Evolutionary conservation across 2,113 vertebrate species (phyloP).

Genomic region (Megalops atlanticus): DNA sequence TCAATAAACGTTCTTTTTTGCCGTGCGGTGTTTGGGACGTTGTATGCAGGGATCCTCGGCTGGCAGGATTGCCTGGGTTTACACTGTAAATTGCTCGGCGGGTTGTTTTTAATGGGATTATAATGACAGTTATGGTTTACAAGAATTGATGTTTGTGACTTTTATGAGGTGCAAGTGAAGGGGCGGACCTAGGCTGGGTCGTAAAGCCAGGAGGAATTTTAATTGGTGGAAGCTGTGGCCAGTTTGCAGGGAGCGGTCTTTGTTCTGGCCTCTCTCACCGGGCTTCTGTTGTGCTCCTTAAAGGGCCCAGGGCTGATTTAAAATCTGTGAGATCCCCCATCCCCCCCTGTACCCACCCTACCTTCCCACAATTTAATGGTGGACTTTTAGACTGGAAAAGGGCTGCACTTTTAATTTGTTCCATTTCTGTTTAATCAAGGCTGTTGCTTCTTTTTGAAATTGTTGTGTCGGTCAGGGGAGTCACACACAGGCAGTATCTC

Average conservation of each 20-base stretch:
- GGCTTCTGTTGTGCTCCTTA: constrained; percentile 66
- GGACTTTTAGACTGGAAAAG: constrained; percentile 3
- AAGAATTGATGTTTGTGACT: constrained; percentile 75
- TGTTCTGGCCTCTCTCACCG: constrained; percentile 62
- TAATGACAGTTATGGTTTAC: constrained; percentile 71
- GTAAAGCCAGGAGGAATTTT: constrained; percentile 78
- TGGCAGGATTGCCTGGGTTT: constrained; percentile 46
- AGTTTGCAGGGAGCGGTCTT: constrained; percentile 55
- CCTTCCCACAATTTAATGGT: constrained; percentile 9
- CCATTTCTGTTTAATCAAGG: neutral
- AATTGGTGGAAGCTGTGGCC: constrained; percentile 74
- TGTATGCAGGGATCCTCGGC: constrained; percentile 8
- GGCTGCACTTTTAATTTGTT: constrained; percentile 17
- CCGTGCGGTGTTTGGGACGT: constrained; percentile 9
- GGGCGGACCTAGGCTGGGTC: constrained; percentile 61
- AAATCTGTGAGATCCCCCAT: constrained; percentile 59
- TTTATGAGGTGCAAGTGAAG: constrained; percentile 79
- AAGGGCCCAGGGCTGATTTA: constrained; percentile 67
- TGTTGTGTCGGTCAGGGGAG: constrained; percentile 9
- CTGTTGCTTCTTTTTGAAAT: constrained; percentile 10
- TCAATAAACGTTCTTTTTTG: constrained; percentile 46
- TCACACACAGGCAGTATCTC: neutral
- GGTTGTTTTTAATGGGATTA: constrained; percentile 76
- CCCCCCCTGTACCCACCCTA: neutral
- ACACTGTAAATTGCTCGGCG: constrained; percentile 59